Evolutionary conservation across 2,797 vertebrate genomes (phyloP).

Genomic region (Brachyalestes nurse): DNA sequence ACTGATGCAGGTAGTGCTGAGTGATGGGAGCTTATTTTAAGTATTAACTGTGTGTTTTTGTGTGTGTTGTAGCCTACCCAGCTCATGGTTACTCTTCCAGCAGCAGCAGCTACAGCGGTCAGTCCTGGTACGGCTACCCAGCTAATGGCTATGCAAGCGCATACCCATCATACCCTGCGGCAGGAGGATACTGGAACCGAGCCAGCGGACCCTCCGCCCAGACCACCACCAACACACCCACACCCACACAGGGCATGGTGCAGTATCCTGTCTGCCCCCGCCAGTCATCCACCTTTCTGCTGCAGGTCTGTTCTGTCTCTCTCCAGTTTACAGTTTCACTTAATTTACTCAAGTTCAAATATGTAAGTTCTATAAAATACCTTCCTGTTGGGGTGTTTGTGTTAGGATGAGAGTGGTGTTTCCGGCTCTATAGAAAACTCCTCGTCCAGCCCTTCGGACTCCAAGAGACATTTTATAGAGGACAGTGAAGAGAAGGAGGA

Average conservation of each 20-base stretch:
- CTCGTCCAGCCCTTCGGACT: conserved; percentile 58
- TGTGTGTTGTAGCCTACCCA: conserved; percentile 63
- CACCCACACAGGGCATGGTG: conserved; percentile 80
- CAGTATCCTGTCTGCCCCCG: conserved; percentile 84
- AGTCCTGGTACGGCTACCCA: conserved; percentile 84
- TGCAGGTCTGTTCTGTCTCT: conserved; percentile 68
- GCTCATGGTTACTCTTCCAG: conserved; percentile 79
- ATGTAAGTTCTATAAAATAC: conserved; percentile 12
- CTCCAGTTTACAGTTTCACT: neutral
- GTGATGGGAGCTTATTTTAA: no score
- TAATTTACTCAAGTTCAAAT: neutral
- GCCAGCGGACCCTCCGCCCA: conserved; percentile 77
- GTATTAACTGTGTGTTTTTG: conserved; percentile 58
- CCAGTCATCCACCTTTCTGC: conserved; percentile 74
- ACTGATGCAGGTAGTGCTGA: no score
- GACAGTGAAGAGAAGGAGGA: conserved; percentile 62
- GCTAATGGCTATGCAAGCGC: conserved; percentile 78
- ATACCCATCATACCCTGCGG: conserved; percentile 80
- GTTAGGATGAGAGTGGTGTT: conserved; percentile 69
- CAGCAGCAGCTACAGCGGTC: conserved; percentile 82
- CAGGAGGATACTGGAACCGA: conserved; percentile 82
- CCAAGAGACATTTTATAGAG: conserved; percentile 70
- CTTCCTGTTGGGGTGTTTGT: conserved; percentile 36
- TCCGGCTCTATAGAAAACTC: conserved; percentile 60
- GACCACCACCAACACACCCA: neutral